Conservation (phyloP, 2,797 vertebrate species). For the Alca torda region DNA sequence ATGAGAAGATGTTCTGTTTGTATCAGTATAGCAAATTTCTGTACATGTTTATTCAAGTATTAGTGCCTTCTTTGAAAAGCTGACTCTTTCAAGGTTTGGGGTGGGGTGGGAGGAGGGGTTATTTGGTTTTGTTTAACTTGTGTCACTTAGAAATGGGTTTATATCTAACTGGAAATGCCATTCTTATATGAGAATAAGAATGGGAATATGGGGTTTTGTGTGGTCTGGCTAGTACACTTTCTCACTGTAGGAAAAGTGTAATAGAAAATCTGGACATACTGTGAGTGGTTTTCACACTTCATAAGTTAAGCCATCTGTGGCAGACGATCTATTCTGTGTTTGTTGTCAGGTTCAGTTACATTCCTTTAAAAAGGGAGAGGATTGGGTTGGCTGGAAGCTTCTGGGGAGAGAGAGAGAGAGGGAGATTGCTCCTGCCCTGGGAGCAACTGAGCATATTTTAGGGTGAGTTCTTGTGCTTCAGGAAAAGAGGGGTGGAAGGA, state of each 20-base stretch:
- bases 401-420: background rate
- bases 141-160: background rate
- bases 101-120: background rate
- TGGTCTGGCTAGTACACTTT: constrained; percentile 28
- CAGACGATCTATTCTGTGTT: constrained; percentile 27
- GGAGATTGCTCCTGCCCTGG: background rate
- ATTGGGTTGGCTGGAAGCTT: background rate
- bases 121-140: background rate
- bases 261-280: constrained; percentile 52
- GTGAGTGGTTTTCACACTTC: constrained; percentile 54
- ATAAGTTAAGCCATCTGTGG: constrained; percentile 43
- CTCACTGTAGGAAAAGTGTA: background rate
- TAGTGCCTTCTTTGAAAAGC: background rate
- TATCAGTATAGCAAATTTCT: background rate
- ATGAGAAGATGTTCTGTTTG: background rate
- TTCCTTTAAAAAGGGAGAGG: background rate
- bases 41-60: background rate
- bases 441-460: background rate
- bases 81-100: background rate
- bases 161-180: background rate
- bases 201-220: background rate
- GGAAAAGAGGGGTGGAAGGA: background rate
- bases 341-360: constrained; percentile 15
- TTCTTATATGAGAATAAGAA: background rate
- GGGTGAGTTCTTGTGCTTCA: background rate